phyloP scores from a whole-genome alignment of 2,113 vertebrate species.

The Xerus inauris region DNA sequence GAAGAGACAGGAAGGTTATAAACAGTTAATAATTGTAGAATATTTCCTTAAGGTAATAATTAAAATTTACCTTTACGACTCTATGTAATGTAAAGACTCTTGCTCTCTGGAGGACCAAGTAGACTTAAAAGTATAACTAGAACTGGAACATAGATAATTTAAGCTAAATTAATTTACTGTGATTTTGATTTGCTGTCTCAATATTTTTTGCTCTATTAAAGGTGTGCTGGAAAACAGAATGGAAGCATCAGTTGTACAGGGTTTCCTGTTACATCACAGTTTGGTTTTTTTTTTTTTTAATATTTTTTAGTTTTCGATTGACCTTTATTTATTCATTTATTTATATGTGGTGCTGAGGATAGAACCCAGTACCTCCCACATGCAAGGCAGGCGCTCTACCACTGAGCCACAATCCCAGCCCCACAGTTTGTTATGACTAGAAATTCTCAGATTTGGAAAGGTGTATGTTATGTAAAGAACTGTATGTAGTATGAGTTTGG shows the following conservation, averaged over 20 bases:
- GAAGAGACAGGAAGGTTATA: constrained; percentile 32
- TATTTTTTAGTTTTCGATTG: too few relatives aligned
- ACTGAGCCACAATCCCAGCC: too few relatives aligned
- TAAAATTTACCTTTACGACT: constrained; percentile 54
- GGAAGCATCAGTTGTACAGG: constrained; percentile 26
- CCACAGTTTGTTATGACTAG: neutral
- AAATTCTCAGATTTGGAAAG: constrained; percentile 24
- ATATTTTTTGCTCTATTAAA: constrained; percentile 39
- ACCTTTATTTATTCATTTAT: too few relatives aligned
- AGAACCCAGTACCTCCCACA: too few relatives aligned
- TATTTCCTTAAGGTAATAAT: constrained; percentile 49
- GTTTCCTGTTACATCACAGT: constrained; percentile 39
- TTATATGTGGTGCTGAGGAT: too few relatives aligned
- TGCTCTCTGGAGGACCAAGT: constrained; percentile 41
- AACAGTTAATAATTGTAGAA: constrained; percentile 11
- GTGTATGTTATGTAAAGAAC: neutral
- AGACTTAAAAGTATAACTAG: neutral
- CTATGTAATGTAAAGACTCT: neutral
- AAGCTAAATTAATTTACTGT: neutral
- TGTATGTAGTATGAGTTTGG: neutral
- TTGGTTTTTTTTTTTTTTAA: constrained; percentile 22
- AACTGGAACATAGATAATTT: constrained; percentile 46
- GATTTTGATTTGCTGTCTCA: constrained; percentile 32
- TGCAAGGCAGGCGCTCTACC: too few relatives aligned
- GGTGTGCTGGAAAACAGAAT: constrained; percentile 33